Evolutionary conservation across 2,888 invertebrate genomes (phyloP).

Genomic region (Alviniconcha strummeri): DNA sequence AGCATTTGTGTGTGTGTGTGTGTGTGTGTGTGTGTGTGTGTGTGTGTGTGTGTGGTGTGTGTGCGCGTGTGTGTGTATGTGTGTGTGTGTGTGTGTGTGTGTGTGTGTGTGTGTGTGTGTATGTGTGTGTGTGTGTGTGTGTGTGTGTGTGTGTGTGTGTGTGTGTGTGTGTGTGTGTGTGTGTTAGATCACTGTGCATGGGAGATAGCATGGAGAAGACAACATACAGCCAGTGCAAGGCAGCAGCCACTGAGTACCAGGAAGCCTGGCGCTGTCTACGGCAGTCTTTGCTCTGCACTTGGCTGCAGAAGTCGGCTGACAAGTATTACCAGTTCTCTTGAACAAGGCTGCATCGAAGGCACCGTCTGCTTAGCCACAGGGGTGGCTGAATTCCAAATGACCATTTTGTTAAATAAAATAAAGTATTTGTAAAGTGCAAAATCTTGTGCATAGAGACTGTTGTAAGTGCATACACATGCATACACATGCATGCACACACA

Average conservation of each 20-base stretch:
- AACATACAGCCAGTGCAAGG: constrained; percentile 35
- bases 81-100: constrained; percentile 6
- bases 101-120: not conserved
- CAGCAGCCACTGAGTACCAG: constrained; percentile 31
- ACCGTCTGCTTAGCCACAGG: too few relatives aligned
- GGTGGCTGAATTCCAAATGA: too few relatives aligned
- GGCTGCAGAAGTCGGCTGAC: constrained; percentile 33
- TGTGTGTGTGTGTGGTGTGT: not conserved
- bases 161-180: not conserved
- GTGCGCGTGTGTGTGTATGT: not conserved
- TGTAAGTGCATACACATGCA: too few relatives aligned
- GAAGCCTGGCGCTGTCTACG: constrained; percentile 28
- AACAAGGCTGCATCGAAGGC: too few relatives aligned
- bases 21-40: too few relatives aligned
- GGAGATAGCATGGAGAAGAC: not conserved
- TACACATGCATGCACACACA: too few relatives aligned
- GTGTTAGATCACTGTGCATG: constrained; percentile 3
- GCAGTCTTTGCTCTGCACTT: constrained; percentile 30
- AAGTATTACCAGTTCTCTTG: constrained; percentile 26
- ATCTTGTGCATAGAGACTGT: too few relatives aligned
- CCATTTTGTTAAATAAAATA: too few relatives aligned
- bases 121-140: too few relatives aligned
- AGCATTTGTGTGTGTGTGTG: too few relatives aligned
- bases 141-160: not conserved
- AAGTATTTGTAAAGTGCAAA: too few relatives aligned